phyloP scores from a whole-genome alignment of 2,797 vertebrate genomes.

The Lacerta agilis region DNA sequence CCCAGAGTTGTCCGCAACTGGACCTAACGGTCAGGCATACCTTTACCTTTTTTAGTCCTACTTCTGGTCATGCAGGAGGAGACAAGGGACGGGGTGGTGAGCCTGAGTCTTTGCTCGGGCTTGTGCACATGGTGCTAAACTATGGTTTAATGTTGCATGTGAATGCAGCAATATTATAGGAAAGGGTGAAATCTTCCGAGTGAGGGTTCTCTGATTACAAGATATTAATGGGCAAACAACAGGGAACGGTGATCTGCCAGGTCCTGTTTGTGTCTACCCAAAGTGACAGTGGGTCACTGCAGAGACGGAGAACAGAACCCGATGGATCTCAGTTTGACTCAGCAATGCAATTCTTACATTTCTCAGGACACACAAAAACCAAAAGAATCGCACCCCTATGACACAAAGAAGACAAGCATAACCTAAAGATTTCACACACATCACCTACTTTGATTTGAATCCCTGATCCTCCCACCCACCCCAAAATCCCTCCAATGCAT shows the following conservation, averaged over 20 bases:
- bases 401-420: neutral
- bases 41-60: too few species aligned
- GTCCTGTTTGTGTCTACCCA: neutral
- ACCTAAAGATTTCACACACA: neutral
- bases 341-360: neutral
- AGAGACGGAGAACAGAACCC: neutral
- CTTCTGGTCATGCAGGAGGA: too few species aligned
- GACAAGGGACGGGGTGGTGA: too few species aligned
- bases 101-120: too few species aligned
- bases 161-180: neutral
- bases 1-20: too few species aligned
- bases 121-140: too few species aligned
- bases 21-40: too few species aligned
- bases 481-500: conserved; percentile 5
- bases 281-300: too few species aligned
- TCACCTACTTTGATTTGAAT: neutral
- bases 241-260: neutral
- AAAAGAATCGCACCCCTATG: neutral
- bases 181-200: neutral
- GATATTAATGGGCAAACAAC: neutral
- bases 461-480: too few species aligned
- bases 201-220: neutral
- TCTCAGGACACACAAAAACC: too few species aligned
- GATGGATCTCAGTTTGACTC: neutral
- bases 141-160: too few species aligned